Conservation (phyloP, 1,140 invertebrate species). For the Drosophila novamexicana region DNA sequence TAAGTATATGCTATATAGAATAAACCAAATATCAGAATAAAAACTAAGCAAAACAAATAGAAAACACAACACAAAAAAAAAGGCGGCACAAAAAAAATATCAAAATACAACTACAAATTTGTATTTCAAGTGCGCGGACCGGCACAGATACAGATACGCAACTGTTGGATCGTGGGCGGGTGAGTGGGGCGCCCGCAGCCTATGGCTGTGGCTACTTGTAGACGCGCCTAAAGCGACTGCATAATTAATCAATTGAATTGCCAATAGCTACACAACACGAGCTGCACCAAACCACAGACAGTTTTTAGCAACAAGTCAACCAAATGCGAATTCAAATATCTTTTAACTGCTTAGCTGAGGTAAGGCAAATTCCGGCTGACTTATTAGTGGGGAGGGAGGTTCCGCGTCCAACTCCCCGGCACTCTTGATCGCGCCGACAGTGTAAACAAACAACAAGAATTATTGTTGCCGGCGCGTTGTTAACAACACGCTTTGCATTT, state of each 20-base stretch:
- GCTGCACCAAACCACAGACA: slow-evolving; percentile 24
- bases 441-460: slow-evolving; percentile 57
- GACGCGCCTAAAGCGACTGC: slow-evolving; percentile 42
- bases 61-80: slow-evolving; percentile 21
- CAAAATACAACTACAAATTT: slow-evolving; percentile 43
- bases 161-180: slow-evolving; percentile 1
- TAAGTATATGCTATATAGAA: slow-evolving; percentile 49
- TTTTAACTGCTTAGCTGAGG: not conserved
- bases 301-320: slow-evolving; percentile 21
- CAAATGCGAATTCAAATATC: slow-evolving; percentile 10
- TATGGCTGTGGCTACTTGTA: slow-evolving; percentile 24
- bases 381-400: not conserved
- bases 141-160: slow-evolving; percentile 39
- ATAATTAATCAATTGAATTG: slow-evolving; percentile 59
- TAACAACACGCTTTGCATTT: slow-evolving; percentile 32
- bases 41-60: slow-evolving; percentile 50
- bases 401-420: not conserved
- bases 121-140: slow-evolving; percentile 58
- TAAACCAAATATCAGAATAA: slow-evolving; percentile 74
- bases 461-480: slow-evolving; percentile 8
- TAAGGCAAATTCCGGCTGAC: not conserved
- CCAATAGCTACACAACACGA: slow-evolving; percentile 5
- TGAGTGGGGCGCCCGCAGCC: slow-evolving; percentile 7
- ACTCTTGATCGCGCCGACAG: slow-evolving; percentile 51
- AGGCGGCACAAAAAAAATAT: slow-evolving; percentile 18